Evolutionary conservation across 2,113 vertebrate species (phyloP).

Genomic region (Gopherus flavomarginatus): DNA sequence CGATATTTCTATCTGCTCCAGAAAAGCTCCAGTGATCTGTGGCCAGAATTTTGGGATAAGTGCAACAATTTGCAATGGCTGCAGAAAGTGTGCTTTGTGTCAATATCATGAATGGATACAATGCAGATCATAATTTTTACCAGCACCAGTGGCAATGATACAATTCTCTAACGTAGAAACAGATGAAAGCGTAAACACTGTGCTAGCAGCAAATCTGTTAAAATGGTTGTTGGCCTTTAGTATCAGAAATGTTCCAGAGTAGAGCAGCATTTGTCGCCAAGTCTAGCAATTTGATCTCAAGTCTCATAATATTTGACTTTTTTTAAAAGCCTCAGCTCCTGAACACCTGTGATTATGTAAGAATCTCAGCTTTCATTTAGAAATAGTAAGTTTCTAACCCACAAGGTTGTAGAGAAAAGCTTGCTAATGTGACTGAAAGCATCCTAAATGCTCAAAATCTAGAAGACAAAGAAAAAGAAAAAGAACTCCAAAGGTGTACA

Average conservation of each 20-base stretch:
- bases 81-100: background rate
- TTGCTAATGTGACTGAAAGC: background rate
- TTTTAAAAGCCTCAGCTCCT: background rate
- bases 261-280: background rate
- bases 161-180: background rate
- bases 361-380: background rate
- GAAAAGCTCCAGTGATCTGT: background rate
- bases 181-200: background rate
- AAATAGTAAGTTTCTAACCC: background rate
- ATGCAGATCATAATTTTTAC: constrained; percentile 13
- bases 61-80: background rate
- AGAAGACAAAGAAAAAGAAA: background rate
- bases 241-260: background rate
- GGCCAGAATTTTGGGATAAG: background rate
- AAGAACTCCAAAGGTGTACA: background rate
- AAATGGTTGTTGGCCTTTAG: background rate
- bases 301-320: accelerated
- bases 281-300: background rate
- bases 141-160: background rate
- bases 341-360: accelerated
- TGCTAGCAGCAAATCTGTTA: background rate
- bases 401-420: background rate
- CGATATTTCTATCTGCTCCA: background rate
- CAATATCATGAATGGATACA: background rate
- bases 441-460: background rate